These are phyloP conservation scores for Martes martes DNA, from an alignment of 2,113 vertebrate genomes.

Conservation along the genomic window DNA sequence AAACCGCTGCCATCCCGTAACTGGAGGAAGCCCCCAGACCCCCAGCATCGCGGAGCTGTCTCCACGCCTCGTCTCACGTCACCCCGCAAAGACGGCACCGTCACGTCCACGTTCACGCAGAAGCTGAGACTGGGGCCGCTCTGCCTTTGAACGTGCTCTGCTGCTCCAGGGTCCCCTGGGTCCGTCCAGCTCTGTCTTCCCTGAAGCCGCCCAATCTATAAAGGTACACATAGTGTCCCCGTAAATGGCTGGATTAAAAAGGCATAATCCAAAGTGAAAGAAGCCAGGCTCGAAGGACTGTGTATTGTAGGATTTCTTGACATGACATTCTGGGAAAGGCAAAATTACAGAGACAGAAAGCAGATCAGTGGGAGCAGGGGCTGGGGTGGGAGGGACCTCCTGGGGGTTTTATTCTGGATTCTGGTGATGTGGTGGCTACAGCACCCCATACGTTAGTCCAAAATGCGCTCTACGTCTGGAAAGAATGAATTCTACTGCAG, in stretches of 20 bases:
- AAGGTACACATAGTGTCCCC: accelerated
- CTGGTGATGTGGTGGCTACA: accelerated
- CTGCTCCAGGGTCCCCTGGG: neutral
- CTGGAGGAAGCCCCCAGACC: neutral
- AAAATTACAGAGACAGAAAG: neutral
- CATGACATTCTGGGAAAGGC: neutral
- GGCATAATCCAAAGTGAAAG: accelerated
- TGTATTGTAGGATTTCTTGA: accelerated
- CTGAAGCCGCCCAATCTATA: neutral
- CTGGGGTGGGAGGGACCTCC: accelerated
- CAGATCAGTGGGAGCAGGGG: accelerated
- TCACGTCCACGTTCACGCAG: accelerated
- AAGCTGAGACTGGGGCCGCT: neutral
- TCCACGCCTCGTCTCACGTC: accelerated
- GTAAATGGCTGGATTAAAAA: accelerated
- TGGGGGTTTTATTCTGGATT: accelerated
- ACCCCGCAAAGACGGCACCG: neutral
- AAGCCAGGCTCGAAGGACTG: neutral
- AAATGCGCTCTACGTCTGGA: neutral
- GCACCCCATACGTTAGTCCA: accelerated
- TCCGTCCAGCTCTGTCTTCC: neutral
- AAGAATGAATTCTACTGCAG: accelerated
- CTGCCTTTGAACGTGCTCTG: accelerated
- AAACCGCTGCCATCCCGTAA: accelerated
- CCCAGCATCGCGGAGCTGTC: accelerated